phyloP scores from a whole-genome alignment of 1,140 invertebrate species.

The Ostrea denselamellosa region DNA sequence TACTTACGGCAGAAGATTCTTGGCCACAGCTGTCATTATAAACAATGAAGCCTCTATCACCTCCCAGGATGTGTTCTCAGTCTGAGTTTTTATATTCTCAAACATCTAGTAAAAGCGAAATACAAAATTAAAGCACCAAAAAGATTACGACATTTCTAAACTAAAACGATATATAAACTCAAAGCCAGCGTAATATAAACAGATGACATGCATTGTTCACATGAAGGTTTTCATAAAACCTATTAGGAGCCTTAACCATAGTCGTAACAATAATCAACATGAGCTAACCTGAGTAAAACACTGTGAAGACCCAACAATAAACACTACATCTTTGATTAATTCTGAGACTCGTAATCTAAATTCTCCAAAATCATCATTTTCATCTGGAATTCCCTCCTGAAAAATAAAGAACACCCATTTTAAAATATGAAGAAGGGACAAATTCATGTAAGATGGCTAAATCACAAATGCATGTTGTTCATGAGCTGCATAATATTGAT shows the following conservation, averaged over 20 bases:
- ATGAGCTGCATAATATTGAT: too few relatives aligned
- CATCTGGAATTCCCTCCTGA: constrained; percentile 91
- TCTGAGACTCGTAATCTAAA: constrained; percentile 94
- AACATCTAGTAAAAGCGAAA: constrained; percentile 78
- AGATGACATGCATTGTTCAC: too few relatives aligned
- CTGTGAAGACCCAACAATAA: constrained; percentile 94
- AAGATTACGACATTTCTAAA: too few relatives aligned
- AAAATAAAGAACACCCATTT: constrained; percentile 55
- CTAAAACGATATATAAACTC: too few relatives aligned
- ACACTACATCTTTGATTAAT: constrained; percentile 97
- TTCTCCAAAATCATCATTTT: constrained; percentile 91
- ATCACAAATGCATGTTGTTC: too few relatives aligned
- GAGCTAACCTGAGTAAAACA: constrained; percentile 93
- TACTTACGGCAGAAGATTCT: constrained; percentile 95
- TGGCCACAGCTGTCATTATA: constrained; percentile 96
- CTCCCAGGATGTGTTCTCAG: constrained; percentile 88
- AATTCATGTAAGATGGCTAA: too few relatives aligned
- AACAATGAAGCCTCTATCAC: constrained; percentile 96
- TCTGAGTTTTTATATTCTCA: constrained; percentile 78
- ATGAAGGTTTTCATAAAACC: too few relatives aligned
- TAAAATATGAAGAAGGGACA: too few relatives aligned
- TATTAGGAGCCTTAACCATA: too few relatives aligned
- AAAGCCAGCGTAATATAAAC: too few relatives aligned
- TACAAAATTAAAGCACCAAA: too few relatives aligned
- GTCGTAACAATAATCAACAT: background rate